phyloP scores from a whole-genome alignment of 2,888 invertebrate genomes.

The Tridacna crocea region DNA sequence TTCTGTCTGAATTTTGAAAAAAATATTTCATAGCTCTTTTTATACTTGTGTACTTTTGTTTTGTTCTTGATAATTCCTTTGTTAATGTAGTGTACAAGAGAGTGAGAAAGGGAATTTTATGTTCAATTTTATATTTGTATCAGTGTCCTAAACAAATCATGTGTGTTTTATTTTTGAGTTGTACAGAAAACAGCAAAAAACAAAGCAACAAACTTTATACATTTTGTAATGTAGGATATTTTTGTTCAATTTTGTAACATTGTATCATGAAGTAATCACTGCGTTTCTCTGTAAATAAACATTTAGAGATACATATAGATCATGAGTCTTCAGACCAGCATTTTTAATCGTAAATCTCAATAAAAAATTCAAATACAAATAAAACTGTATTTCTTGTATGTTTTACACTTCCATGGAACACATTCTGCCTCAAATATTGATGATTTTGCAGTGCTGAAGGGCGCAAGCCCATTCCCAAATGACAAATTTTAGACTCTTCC shows the following conservation, averaged over 20 bases:
- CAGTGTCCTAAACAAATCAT: slow-evolving; percentile 28
- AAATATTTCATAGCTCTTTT: slow-evolving; percentile 9
- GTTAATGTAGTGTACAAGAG: slow-evolving; percentile 27
- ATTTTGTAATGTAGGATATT: slow-evolving; percentile 40
- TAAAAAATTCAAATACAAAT: slow-evolving; percentile 52
- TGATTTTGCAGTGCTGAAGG: neutral
- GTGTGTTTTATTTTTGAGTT: slow-evolving; percentile 52
- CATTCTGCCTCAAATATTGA: slow-evolving; percentile 25
- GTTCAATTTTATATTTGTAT: slow-evolving; percentile 30
- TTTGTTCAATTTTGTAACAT: slow-evolving; percentile 56
- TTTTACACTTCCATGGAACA: slow-evolving; percentile 35
- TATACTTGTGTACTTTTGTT: neutral
- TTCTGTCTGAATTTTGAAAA: slow-evolving; percentile 16
- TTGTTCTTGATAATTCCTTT: slow-evolving; percentile 23
- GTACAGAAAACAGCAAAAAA: slow-evolving; percentile 49
- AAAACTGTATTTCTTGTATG: slow-evolving; percentile 37
- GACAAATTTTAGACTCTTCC: no score
- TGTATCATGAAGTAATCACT: slow-evolving; percentile 45
- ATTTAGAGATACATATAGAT: slow-evolving; percentile 59
- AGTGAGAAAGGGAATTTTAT: slow-evolving; percentile 10
- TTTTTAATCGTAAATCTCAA: slow-evolving; percentile 65
- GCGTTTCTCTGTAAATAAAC: slow-evolving; percentile 54
- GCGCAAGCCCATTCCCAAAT: no score
- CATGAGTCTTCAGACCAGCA: slow-evolving; percentile 56
- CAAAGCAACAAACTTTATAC: slow-evolving; percentile 17